These are phyloP conservation scores for Tragelaphus scriptus DNA, from an alignment of 2,113 vertebrate species.

Conservation along the genomic window DNA sequence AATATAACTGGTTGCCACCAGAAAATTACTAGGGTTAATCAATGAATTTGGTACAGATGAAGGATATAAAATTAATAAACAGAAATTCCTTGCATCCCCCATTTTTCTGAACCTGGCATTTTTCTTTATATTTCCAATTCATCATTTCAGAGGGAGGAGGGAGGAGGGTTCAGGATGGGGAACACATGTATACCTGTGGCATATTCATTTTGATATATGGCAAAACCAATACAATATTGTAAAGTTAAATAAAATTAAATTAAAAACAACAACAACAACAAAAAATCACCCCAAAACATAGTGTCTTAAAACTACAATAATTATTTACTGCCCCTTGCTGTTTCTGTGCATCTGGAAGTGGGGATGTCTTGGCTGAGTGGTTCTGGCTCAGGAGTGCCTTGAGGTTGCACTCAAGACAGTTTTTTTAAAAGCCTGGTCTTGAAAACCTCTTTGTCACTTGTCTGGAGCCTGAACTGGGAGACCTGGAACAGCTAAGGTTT, in stretches of 20 bases:
- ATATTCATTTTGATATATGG: no score
- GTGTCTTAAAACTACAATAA: not conserved
- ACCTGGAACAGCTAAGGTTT: not conserved
- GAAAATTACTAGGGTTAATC: not conserved
- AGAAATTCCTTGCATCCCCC: not conserved
- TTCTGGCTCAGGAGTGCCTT: not conserved
- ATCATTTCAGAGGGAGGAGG: no score
- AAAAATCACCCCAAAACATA: not conserved
- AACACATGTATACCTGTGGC: no score
- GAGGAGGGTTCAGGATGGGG: no score
- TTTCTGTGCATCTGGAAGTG: not conserved
- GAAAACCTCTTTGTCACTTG: not conserved
- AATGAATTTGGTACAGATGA: not conserved
- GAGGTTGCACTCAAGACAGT: not conserved
- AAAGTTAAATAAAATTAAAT: no score
- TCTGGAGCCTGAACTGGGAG: not conserved
- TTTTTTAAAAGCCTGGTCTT: not conserved
- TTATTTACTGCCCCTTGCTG: not conserved
- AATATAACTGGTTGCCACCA: not conserved
- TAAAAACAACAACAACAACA: no score
- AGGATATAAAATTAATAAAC: not conserved
- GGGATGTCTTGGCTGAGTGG: rapidly evolving
- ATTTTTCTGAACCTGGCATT: not conserved
- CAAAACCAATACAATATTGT: no score
- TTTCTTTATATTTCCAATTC: not conserved